Base-by-base conservation (phyloP, 2,888 invertebrate genomes). In the Pollenia angustigena region DNA sequence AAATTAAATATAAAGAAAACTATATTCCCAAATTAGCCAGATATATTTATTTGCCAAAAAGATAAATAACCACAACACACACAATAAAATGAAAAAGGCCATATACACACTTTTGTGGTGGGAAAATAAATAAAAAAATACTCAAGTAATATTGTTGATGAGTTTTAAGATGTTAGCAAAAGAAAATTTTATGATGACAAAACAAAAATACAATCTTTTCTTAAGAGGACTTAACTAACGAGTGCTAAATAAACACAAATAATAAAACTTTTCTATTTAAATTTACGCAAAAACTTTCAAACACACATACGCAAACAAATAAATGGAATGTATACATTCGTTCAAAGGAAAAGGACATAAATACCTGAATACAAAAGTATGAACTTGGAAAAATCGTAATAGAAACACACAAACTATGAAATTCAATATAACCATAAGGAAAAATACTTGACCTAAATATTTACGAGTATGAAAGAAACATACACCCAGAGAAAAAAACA, bases 371-470 rank as follows among this genome's bases (percentile, higher is more conserved):
- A 74, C 16, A 72, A 52, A 58, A n/a, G 14, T 52, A 40, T 40
- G 42, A 6, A 69, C 42, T 48, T 69, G 6, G 62, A 52, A 44
- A 54, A 78, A 56, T 56, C n/a, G 44, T 56, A 78, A 78, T 16
- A 54, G 40, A 54, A 14, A n/a, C 42, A 66, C 32, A 62, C 4
- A 56, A 32, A 32, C 32, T 4, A 52, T 40, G 52, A 62, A 71
- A 56, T 54, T 64, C 56, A 52, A 60, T 58, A 60, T 40, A 81
- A 60, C 50, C 68, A 68, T 76, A 82, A 71, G 82, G 44, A 75
- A 60, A 69, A 52, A 62, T 78, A 71, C 82, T 83, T 76, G 82
- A 76, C 82, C 82, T 54, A 83, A 83, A 76, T 74, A 81, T 74
- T 74, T 83, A 0, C 32, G 32, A 32, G 32, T 32, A 56, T 78